Percentiles rank a stretch among this genome's conserved stretches.
Evolutionary conservation across 2,888 invertebrate genomes (phyloP).

Genomic region (Papilio demoleus): DNA sequence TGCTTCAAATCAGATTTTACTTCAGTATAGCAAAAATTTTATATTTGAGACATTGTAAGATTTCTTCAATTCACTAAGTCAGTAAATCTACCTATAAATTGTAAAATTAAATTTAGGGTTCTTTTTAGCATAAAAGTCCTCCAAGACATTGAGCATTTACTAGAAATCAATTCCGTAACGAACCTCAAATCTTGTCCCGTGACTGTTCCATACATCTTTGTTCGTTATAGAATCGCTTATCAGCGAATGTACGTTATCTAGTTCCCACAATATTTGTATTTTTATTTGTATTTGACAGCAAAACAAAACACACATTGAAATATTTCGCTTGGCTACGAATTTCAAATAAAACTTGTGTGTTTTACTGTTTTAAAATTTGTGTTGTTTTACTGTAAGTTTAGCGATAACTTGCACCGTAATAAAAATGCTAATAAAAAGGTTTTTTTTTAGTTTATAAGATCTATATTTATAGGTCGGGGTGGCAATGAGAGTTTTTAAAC

Average conservation of each 20-base stretch:
- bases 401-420: conserved; percentile 25
- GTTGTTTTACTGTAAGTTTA: conserved; percentile 17
- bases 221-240: too few species aligned
- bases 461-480: conserved; percentile 22
- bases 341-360: conserved; percentile 31
- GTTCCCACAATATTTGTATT: too few species aligned
- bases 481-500: not conserved
- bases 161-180: too few species aligned
- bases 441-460: conserved; percentile 32
- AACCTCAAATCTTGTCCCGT: too few species aligned
- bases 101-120: not conserved
- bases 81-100: too few species aligned
- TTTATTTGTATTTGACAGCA: too few species aligned
- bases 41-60: too few species aligned
- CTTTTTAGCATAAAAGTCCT: not conserved
- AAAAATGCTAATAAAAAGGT: conserved; percentile 37
- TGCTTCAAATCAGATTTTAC: too few species aligned
- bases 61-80: too few species aligned
- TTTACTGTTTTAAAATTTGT: conserved; percentile 1
- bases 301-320: conserved; percentile 18
- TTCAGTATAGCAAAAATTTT: not conserved
- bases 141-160: too few species aligned
- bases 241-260: too few species aligned
- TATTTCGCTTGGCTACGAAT: conserved; percentile 22
- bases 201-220: too few species aligned